Base-by-base conservation (phyloP, 1,140 invertebrate species). In the Ceratina japonica region DNA sequence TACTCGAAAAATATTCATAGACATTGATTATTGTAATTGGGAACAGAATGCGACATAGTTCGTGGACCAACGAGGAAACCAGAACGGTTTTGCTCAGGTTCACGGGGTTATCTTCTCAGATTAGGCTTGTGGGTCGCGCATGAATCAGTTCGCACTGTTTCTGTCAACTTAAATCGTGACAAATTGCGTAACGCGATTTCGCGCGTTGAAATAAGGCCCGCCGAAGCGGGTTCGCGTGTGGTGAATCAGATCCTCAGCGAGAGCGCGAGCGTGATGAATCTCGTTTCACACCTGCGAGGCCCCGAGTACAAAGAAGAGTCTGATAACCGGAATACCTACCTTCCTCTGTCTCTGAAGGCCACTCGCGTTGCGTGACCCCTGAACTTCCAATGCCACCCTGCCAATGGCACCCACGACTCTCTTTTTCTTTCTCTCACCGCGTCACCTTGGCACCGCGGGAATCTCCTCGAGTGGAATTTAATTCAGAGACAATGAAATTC, bases 31-130 rank as follows among this genome's bases (percentile, higher is more conserved):
- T 7, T 7, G 22, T 22, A 20, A 66, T 66, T 15, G 61, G 16
- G 72, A 20, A 70, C 37, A 64, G 61, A 49, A 31, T 52, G 4
- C 20, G 16, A 22, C 20, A 1, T n/a, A 44, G 27, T 52, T 51
- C 54, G 24, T 27, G n/a, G 3, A 56, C n/a, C 61, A 18, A 65
- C 20, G 31, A 0, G 59, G 20, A 20, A 15, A 27, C 76, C 72
- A 75, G 51, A 74, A 58, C 52, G 63, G 64, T 76, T 85, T 82
- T 54, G 63, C 73, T 18, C 68, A 59, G 68, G 83, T 75, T 86
- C 75, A 79, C 2, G 20, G 20, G 84, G 83, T 86, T 86, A 86
- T 86, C 84, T 16, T 15, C 4, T 0, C 0, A 82, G 84, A 86
- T 86, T 86, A 58, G 15, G 63, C 62, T 85, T 81, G 44, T 85